A percentile compares a stretch with the other conserved stretches of the same genome.
phyloP scores from a whole-genome alignment of 2,888 invertebrate genomes.

The Pollenia angustigena region DNA sequence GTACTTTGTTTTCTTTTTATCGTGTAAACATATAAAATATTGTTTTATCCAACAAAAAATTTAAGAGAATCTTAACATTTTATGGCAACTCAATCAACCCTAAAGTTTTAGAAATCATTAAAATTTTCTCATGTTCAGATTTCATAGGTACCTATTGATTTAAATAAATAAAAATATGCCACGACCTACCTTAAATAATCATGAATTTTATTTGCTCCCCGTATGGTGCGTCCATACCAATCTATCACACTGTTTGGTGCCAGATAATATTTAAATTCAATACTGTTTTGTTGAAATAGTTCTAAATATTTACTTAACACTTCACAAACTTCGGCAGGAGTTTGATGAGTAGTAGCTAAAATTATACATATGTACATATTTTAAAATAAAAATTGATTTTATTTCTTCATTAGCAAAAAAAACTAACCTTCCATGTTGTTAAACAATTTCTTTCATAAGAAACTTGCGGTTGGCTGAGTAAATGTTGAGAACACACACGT shows the following conservation, averaged over 20 bases:
- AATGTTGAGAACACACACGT: background rate
- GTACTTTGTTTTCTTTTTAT: too few relatives aligned
- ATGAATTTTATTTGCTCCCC: constrained; percentile 77
- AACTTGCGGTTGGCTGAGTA: background rate
- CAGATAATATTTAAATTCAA: constrained; percentile 76
- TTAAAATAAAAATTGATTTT: background rate
- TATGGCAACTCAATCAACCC: too few relatives aligned
- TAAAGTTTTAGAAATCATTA: too few relatives aligned
- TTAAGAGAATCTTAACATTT: too few relatives aligned
- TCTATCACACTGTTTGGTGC: constrained; percentile 79
- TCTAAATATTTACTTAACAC: constrained; percentile 76
- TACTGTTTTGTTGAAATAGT: constrained; percentile 75
- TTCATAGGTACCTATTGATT: too few relatives aligned
- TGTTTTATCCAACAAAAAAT: too few relatives aligned
- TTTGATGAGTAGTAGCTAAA: constrained; percentile 33
- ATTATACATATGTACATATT: background rate
- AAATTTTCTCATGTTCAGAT: too few relatives aligned
- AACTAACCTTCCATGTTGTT: constrained; percentile 70
- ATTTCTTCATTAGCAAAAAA: background rate
- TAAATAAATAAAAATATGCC: background rate
- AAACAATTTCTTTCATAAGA: constrained; percentile 30
- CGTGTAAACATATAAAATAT: too few relatives aligned
- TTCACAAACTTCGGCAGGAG: constrained; percentile 61
- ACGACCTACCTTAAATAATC: constrained; percentile 77
- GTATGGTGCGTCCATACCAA: constrained; percentile 80